phyloP scores from a whole-genome alignment of 2,888 invertebrate species.

The Caenorhabditis sulstoni region DNA sequence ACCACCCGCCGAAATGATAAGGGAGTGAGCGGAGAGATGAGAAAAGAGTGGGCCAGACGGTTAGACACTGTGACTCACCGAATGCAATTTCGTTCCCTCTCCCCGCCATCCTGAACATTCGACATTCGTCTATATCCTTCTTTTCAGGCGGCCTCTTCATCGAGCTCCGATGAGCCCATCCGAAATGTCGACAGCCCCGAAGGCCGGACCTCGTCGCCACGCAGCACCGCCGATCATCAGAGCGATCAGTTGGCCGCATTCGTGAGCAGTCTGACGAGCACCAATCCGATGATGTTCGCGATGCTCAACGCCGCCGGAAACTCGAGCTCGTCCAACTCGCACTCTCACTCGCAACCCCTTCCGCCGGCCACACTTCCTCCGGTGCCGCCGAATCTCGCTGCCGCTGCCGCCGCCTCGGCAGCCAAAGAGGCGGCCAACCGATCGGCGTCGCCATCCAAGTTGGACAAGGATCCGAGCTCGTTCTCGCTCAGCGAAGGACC shows the following conservation, averaged over 20 bases:
- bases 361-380: background rate
- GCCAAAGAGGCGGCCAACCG: slow-evolving; percentile 28
- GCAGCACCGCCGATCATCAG: slow-evolving; percentile 29
- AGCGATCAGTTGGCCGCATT: slow-evolving; percentile 63
- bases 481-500: slow-evolving; percentile 68
- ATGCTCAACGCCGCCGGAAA: slow-evolving; percentile 44
- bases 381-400: background rate
- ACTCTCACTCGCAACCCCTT: background rate
- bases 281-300: slow-evolving; percentile 60
- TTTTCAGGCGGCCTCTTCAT: slow-evolving; percentile 58
- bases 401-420: slow-evolving; percentile 9
- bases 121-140: no score
- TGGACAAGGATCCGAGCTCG: slow-evolving; percentile 48
- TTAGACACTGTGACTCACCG: background rate
- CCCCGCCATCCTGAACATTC: background rate
- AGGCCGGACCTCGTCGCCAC: slow-evolving; percentile 12
- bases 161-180: slow-evolving; percentile 44
- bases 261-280: slow-evolving; percentile 53
- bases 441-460: slow-evolving; percentile 28
- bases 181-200: slow-evolving; percentile 43
- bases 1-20: background rate
- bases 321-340: background rate
- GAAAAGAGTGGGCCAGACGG: slow-evolving; percentile 13
- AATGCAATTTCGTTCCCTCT: background rate
- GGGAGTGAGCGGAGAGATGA: slow-evolving; percentile 7